These are phyloP conservation scores for Porites cylindrica DNA, from an alignment of 92 coral and sea anemone genomes.

Conservation along the genomic window DNA sequence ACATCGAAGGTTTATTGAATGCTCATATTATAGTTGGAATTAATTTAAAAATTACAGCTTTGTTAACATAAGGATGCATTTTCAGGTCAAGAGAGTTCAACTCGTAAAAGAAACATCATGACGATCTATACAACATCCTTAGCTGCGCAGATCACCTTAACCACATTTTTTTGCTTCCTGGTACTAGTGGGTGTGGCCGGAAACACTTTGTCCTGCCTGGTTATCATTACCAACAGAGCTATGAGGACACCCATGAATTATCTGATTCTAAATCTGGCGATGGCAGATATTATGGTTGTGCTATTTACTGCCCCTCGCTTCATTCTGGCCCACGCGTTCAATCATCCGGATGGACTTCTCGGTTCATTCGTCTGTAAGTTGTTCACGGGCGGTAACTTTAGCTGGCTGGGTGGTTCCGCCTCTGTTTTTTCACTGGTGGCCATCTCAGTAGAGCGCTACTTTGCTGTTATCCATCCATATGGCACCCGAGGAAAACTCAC, in stretches of 20 bases:
- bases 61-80: background rate
- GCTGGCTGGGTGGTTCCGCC: constrained; percentile 68
- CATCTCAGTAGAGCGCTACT: constrained; percentile 69
- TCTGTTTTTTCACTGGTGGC: constrained; percentile 71
- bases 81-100: background rate
- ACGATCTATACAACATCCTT: constrained; percentile 40
- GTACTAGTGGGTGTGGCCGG: constrained; percentile 44
- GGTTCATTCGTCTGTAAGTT: constrained; percentile 66
- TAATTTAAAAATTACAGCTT: too few relatives aligned
- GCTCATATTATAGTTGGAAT: too few relatives aligned
- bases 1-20: too few relatives aligned
- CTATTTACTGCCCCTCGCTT: constrained; percentile 39
- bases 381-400: constrained; percentile 64
- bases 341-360: constrained; percentile 55
- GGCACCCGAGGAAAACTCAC: constrained; percentile 59
- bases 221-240: constrained; percentile 36
- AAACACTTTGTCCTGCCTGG: constrained; percentile 33
- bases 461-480: constrained; percentile 66
- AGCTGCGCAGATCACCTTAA: constrained; percentile 34
- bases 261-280: constrained; percentile 43
- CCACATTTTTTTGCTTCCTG: constrained; percentile 21
- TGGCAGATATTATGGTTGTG: constrained; percentile 45
- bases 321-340: constrained; percentile 44
- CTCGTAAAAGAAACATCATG: background rate
- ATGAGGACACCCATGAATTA: constrained; percentile 60